Conservation (phyloP, 2,113 vertebrate species). For the Carassius auratus region DNA sequence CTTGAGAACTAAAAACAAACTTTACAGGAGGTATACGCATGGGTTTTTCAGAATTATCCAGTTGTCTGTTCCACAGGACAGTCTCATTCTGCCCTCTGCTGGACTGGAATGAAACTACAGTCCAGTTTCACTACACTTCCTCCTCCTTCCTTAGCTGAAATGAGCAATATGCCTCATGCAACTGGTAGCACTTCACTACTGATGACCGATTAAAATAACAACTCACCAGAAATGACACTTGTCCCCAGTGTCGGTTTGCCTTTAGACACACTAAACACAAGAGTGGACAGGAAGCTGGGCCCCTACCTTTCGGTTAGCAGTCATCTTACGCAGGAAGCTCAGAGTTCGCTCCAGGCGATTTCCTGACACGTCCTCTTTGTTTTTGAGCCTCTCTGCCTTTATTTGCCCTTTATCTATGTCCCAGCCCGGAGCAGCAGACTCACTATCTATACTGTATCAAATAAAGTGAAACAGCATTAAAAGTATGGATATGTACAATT, state of each 20-base stretch:
- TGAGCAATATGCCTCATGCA: too few species aligned
- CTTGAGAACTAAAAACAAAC: background rate
- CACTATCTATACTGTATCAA: conserved; percentile 57
- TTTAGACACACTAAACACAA: background rate
- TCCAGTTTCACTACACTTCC: background rate
- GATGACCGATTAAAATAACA: background rate
- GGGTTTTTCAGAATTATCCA: too few species aligned
- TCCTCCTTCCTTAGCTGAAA: too few species aligned
- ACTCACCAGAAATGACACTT: background rate
- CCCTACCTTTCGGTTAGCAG: conserved; percentile 77
- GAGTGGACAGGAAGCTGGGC: background rate
- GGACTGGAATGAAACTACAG: conserved; percentile 1
- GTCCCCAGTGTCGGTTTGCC: background rate
- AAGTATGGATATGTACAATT: background rate
- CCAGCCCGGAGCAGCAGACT: conserved; percentile 28
- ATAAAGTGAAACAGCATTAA: background rate
- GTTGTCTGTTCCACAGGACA: background rate
- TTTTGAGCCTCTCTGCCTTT: conserved; percentile 17
- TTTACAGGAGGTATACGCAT: background rate
- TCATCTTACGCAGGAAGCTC: conserved; percentile 80
- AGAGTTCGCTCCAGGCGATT: conserved; percentile 73
- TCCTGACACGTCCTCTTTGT: conserved; percentile 55
- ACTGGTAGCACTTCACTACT: background rate
- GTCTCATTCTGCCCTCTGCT: conserved; percentile 52
- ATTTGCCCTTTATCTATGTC: conserved; percentile 54